Evolutionary conservation across 2,888 invertebrate genomes (phyloP), one percentile per base, ranked within the genome.

Genomic region (Diachrysia chrysitis): DNA sequence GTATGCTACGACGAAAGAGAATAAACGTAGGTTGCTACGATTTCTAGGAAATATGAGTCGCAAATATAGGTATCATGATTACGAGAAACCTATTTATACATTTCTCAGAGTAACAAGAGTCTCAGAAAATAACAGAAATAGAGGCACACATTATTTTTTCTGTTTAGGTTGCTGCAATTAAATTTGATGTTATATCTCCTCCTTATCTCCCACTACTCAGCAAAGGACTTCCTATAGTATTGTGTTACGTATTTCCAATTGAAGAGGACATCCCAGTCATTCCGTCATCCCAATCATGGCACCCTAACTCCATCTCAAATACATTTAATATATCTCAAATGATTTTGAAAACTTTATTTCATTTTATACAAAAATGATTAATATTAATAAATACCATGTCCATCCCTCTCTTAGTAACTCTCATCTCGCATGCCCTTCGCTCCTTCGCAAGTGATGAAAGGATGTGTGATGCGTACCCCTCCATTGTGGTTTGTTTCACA

Each of bases 381-480:
- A 4, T n/a, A 1, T 23, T 0, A 1, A 6, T 25, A 67, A 51
- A 60, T 83, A 60, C 86, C 91, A 62, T 73, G 89, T 93, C 91
- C 21, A 57, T 5, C 16, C 12, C 69, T 69, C 64, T n/a, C 2
- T 64, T 86, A 79, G 42, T 25, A 60, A 46, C 55, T 85, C 83
- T 64, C 17, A 14, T 19, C 66, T 73, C 82, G 76, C 88, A 87
- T 90, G 90, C 90, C 92, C 92, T 93, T 90, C 89, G 86, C 89
- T 91, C 89, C 90, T 90, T 85, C 85, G 87, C 88, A 84, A 88
- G 89, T 92, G 91, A 92, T 93, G 92, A 93, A 92, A 92, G 93
- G 90, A 92, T 91, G 91, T 92, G 92, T 93, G 93, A 91, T 90
- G 89, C 89, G 90, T 89, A 85, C 89, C 86, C 62, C 87, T 85